Conservation (phyloP, 92 coral and sea anemone genomes). For the Siderastrea radians region DNA sequence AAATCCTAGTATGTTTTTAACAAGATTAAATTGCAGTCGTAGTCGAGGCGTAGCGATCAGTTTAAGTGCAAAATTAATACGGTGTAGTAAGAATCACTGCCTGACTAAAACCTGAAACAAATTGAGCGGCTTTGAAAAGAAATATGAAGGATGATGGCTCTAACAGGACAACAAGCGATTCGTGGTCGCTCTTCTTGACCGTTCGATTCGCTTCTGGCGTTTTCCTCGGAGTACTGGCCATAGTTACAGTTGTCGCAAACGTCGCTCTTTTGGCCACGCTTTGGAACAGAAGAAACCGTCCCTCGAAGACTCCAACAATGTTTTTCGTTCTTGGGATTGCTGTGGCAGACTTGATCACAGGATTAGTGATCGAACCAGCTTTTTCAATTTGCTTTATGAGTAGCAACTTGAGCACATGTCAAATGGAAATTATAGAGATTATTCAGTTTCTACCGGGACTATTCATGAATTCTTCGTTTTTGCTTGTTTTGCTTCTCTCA, state of each 20-base stretch:
- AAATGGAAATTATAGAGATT: background rate
- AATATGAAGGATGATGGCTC: background rate
- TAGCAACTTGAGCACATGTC: constrained; percentile 21
- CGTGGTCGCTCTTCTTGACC: constrained; percentile 1
- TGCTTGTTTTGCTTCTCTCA: constrained; percentile 41
- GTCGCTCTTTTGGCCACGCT: constrained; percentile 23
- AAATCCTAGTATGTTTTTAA: too few species aligned
- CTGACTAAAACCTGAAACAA: too few species aligned
- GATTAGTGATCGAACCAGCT: constrained; percentile 40
- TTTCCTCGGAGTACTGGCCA: constrained; percentile 24
- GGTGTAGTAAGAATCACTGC: too few species aligned
- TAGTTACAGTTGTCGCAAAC: constrained; percentile 33
- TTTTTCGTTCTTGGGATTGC: constrained; percentile 37
- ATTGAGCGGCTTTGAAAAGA: background rate
- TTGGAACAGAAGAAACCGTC: constrained; percentile 14
- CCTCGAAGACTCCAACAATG: constrained; percentile 35
- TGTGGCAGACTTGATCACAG: constrained; percentile 47
- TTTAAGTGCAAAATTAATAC: too few species aligned
- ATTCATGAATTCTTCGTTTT: constrained; percentile 44
- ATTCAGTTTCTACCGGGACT: background rate
- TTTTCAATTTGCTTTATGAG: constrained; percentile 40
- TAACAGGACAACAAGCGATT: background rate
- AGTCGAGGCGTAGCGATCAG: too few species aligned
- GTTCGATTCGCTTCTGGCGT: constrained; percentile 47
- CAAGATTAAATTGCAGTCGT: too few species aligned